A percentile compares a stretch with the other conserved stretches of the same genome.
These are phyloP conservation scores for Nothura maculosa DNA, from an alignment of 2,797 vertebrate genomes.

Conservation along the genomic window DNA sequence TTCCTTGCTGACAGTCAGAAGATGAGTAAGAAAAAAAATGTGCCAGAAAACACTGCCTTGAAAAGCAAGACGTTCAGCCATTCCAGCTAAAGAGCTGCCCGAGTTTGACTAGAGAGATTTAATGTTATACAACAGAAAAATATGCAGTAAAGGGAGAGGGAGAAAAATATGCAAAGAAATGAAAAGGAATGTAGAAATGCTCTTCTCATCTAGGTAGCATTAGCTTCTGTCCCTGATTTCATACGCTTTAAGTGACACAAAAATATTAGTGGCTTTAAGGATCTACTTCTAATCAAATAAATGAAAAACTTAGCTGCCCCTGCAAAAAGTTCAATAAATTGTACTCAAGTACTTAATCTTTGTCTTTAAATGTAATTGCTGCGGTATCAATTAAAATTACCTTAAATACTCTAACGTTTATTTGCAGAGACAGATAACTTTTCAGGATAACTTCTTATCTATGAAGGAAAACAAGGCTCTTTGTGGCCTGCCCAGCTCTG, in stretches of 20 bases:
- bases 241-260: neutral
- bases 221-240: neutral
- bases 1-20: constrained; percentile 42
- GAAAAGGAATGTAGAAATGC: neutral
- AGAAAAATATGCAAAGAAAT: neutral
- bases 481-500: neutral
- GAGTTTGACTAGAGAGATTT: neutral
- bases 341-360: fast-evolving
- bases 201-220: neutral
- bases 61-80: neutral
- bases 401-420: neutral
- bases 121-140: neutral
- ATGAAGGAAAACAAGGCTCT: neutral
- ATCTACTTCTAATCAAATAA: neutral
- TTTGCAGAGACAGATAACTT: neutral
- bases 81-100: neutral
- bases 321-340: neutral
- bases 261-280: neutral
- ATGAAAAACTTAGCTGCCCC: neutral
- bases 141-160: neutral
- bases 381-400: neutral
- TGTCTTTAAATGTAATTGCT: fast-evolving
- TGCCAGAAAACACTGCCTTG: neutral
- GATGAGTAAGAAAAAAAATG: neutral
- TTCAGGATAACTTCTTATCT: neutral